Percentiles rank a stretch among this genome's conserved stretches.
phyloP scores from a whole-genome alignment of 2,797 vertebrate species.

The Potorous gilbertii region DNA sequence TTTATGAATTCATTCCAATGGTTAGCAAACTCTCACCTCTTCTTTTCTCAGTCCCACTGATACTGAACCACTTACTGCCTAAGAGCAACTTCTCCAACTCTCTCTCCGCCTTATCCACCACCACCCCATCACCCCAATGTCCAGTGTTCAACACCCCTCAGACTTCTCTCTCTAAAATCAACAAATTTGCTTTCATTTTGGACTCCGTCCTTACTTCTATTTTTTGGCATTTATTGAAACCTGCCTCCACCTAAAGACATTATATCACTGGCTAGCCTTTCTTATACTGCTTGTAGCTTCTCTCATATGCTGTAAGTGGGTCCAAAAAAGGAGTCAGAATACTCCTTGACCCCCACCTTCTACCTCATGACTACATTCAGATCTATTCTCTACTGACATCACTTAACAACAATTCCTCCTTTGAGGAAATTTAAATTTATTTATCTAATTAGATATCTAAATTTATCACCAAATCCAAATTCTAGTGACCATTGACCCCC shows the following conservation, averaged over 20 bases:
- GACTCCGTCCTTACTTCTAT: too few species aligned
- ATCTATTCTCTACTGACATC: background rate
- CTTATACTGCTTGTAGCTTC: background rate
- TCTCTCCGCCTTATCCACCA: background rate
- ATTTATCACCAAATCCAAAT: background rate
- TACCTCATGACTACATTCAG: background rate
- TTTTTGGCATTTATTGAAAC: too few species aligned
- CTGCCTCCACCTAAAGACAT: background rate
- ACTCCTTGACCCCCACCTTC: too few species aligned
- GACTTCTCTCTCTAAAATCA: too few species aligned
- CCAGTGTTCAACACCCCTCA: background rate
- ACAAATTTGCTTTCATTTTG: too few species aligned
- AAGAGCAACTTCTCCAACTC: background rate
- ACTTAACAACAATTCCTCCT: background rate
- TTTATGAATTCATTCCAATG: background rate
- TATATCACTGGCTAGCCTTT: background rate
- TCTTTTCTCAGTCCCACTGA: background rate
- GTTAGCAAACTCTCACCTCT: background rate
- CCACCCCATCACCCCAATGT: background rate
- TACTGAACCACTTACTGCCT: background rate
- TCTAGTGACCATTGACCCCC: background rate
- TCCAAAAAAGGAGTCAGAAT: background rate
- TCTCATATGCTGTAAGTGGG: too few species aligned
- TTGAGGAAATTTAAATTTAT: background rate
- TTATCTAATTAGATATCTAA: too few species aligned